Conservation (phyloP, 2,888 invertebrate species). For the Atrina japonica region DNA sequence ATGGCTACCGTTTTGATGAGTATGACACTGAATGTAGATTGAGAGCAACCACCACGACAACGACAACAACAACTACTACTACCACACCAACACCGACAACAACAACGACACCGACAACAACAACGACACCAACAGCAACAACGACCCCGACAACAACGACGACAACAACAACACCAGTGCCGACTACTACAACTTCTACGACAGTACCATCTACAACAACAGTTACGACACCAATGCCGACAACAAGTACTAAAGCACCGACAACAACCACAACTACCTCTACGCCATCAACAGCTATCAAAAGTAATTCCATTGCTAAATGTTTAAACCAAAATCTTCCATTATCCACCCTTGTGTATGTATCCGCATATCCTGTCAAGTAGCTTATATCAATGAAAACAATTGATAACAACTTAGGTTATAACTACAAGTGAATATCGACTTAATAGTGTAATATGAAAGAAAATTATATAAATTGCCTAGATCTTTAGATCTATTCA, state of each 20-base stretch:
- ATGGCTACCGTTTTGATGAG: conserved; percentile 1
- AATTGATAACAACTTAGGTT: too few species aligned
- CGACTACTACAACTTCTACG: not conserved
- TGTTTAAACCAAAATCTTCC: too few species aligned
- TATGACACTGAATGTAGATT: not conserved
- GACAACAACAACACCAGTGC: not conserved
- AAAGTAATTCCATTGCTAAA: too few species aligned
- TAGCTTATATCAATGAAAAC: too few species aligned
- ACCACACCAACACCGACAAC: conserved; percentile 7
- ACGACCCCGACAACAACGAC: not conserved
- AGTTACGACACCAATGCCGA: not conserved
- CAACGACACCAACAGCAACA: not conserved
- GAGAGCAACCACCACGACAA: not conserved
- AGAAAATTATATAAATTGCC: too few species aligned
- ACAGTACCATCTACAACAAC: conserved; percentile 3
- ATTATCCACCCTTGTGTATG: too few species aligned
- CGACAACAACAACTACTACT: not conserved
- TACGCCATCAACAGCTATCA: too few species aligned
- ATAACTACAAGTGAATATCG: too few species aligned
- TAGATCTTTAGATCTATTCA: too few species aligned
- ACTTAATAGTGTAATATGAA: too few species aligned
- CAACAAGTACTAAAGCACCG: not conserved
- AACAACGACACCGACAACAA: not conserved
- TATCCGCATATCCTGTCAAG: too few species aligned
- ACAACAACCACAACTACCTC: not conserved